Conservation (phyloP, 2,113 vertebrate species). For the Leptosomus discolor region DNA sequence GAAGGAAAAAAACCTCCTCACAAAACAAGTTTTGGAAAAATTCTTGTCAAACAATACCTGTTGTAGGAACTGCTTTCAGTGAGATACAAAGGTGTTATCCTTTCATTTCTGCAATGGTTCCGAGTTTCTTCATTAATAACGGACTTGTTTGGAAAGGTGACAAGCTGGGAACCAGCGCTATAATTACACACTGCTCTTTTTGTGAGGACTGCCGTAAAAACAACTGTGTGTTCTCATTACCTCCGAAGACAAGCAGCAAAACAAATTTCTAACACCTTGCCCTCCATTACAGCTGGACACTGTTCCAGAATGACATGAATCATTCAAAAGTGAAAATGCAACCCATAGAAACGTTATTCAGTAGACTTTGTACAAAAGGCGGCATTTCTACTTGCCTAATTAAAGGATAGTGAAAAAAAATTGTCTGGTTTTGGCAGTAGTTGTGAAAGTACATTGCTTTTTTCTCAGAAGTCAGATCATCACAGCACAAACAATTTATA, state of each 20-base stretch:
- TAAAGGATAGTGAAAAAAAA: background rate
- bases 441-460: background rate
- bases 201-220: background rate
- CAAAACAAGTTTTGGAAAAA: background rate
- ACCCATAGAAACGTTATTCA: background rate
- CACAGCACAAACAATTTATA: background rate
- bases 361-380: background rate
- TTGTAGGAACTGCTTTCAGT: background rate
- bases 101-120: background rate
- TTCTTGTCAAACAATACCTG: background rate
- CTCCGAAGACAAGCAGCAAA: background rate
- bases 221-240: background rate
- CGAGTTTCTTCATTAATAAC: background rate
- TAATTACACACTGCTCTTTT: conserved; percentile 11
- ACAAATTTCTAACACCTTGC: conserved; percentile 26
- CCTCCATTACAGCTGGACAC: background rate
- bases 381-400: background rate
- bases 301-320: background rate
- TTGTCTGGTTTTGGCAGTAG: background rate
- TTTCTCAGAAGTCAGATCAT: background rate
- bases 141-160: background rate
- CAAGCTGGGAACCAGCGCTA: background rate
- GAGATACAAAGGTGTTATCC: background rate
- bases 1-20: rapidly evolving
- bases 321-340: conserved; percentile 33